phyloP scores from a whole-genome alignment of 2,888 invertebrate genomes.

The Herminia tarsipennalis region DNA sequence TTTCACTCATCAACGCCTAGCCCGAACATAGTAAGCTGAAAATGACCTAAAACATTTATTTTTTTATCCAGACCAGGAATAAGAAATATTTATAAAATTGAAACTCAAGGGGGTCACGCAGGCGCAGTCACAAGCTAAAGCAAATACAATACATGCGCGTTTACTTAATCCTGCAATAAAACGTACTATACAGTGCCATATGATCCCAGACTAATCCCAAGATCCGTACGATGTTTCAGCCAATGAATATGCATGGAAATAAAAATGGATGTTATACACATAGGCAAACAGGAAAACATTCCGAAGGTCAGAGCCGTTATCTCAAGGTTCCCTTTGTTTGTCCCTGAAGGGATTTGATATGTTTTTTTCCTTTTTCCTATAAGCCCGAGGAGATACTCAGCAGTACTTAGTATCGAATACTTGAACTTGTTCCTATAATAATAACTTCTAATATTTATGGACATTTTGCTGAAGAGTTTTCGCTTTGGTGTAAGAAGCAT shows the following conservation, averaged over 20 bases:
- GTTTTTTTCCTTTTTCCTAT: slow-evolving; percentile 6
- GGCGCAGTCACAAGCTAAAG: no score
- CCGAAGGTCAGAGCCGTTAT: slow-evolving; percentile 25
- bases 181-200: no score
- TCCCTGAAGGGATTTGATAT: slow-evolving; percentile 24
- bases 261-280: slow-evolving; percentile 8
- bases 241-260: slow-evolving; percentile 12
- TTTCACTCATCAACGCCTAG: no score
- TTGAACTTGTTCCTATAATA: slow-evolving; percentile 1
- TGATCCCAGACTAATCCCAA: background rate
- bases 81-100: no score
- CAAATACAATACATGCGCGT: no score
- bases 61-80: no score
- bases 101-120: no score
- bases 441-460: slow-evolving; percentile 8
- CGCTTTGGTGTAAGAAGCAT: no score
- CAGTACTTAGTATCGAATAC: slow-evolving; percentile 9
- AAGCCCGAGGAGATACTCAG: slow-evolving; percentile 2
- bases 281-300: slow-evolving; percentile 28
- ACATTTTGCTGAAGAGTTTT: no score
- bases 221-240: background rate
- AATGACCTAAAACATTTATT: no score
- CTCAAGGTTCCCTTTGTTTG: slow-evolving; percentile 27
- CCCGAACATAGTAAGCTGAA: no score
- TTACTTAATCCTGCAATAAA: no score